phyloP scores from a whole-genome alignment of 2,113 vertebrate genomes.

The Notiomystis cincta region DNA sequence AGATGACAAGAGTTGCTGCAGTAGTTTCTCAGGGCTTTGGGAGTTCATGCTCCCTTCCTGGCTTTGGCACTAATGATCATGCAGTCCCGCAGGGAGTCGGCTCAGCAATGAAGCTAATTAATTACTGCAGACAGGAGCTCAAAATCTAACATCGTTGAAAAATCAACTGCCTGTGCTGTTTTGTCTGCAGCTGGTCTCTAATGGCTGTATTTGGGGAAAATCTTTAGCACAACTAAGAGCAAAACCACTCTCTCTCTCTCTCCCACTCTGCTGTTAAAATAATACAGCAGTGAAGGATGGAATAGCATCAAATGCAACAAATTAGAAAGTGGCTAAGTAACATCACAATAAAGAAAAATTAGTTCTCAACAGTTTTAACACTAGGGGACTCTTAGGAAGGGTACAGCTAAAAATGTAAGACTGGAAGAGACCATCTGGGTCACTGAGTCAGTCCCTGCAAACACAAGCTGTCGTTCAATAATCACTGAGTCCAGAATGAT shows the following conservation, averaged over 20 bases:
- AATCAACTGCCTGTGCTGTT: not conserved
- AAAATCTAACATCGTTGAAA: not conserved
- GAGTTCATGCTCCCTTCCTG: not conserved
- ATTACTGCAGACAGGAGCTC: slow-evolving; percentile 23
- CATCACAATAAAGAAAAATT: not conserved
- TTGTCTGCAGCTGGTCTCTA: not conserved
- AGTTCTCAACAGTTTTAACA: not conserved
- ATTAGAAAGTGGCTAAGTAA: not conserved
- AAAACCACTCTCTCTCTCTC: not conserved
- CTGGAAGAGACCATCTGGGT: not conserved
- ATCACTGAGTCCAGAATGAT: not conserved
- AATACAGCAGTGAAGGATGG: not conserved
- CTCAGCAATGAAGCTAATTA: slow-evolving; percentile 39
- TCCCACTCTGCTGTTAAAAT: not conserved
- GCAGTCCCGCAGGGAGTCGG: not conserved
- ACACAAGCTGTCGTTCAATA: not conserved
- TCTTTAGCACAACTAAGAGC: not conserved
- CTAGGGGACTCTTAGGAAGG: not conserved
- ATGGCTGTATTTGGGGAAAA: not conserved
- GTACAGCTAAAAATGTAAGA: not conserved
- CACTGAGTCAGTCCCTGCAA: not conserved
- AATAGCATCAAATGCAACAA: not conserved
- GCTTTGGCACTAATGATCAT: slow-evolving; percentile 1
- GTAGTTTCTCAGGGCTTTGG: not conserved
- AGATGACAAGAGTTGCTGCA: not conserved